Conservation (phyloP, 2,888 invertebrate species). For the Omphaloscelis lunosa region DNA sequence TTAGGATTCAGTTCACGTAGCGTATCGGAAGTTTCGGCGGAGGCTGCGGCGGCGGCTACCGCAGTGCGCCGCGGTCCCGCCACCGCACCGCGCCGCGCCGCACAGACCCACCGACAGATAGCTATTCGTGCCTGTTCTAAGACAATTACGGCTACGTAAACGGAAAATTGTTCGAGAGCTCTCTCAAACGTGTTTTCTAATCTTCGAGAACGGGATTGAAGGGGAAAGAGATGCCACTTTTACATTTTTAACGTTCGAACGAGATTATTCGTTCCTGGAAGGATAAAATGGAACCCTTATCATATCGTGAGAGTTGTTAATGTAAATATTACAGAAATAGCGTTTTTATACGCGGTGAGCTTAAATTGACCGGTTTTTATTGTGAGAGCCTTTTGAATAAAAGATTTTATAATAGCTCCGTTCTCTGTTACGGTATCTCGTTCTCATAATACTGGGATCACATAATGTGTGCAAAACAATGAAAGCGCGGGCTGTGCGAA, state of each 20-base stretch:
- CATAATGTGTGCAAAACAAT: slow-evolving; percentile 73
- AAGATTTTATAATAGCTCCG: slow-evolving; percentile 70
- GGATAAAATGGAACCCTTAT: slow-evolving; percentile 70
- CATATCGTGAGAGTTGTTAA: slow-evolving; percentile 63
- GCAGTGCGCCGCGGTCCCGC: slow-evolving; percentile 82
- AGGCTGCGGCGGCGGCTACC: slow-evolving; percentile 81
- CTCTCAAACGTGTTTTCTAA: slow-evolving; percentile 88
- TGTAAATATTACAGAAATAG: slow-evolving; percentile 72
- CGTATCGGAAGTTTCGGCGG: slow-evolving; percentile 85
- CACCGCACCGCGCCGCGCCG: slow-evolving; percentile 65
- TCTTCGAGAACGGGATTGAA: slow-evolving; percentile 80
- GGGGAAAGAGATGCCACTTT: slow-evolving; percentile 75
- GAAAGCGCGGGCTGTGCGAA: slow-evolving; percentile 75
- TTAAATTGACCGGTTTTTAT: slow-evolving; percentile 70
- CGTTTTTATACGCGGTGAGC: slow-evolving; percentile 66
- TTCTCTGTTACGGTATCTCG: slow-evolving; percentile 63
- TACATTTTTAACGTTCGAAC: slow-evolving; percentile 77
- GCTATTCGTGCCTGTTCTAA: slow-evolving; percentile 85
- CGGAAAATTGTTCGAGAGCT: slow-evolving; percentile 88
- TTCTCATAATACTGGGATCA: slow-evolving; percentile 68
- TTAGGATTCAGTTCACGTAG: slow-evolving; percentile 88
- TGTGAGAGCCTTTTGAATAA: slow-evolving; percentile 69
- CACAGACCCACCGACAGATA: slow-evolving; percentile 74
- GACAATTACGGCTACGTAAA: slow-evolving; percentile 89
- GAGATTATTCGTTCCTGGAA: slow-evolving; percentile 72